phyloP scores from a whole-genome alignment of 2,113 vertebrate species.

The Brevimyrus niger region DNA sequence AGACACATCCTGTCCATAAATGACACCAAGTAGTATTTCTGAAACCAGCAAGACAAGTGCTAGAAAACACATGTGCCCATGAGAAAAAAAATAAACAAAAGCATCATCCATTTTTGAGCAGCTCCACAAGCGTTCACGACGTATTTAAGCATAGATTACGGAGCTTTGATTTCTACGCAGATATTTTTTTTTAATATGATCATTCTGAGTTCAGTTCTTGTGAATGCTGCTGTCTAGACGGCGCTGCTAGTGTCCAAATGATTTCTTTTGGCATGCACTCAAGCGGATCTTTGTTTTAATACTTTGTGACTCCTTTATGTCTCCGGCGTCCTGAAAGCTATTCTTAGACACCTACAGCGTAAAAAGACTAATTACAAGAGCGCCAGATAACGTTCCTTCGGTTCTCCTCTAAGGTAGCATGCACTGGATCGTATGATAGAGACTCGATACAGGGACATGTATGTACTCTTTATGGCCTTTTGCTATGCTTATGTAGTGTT shows the following conservation, averaged over 20 bases:
- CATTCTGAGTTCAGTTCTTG: neutral
- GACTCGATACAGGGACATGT: neutral
- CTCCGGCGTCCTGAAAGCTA: neutral
- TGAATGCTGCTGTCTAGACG: neutral
- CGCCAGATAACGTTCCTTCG: neutral
- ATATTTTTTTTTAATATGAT: neutral
- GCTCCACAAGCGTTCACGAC: neutral
- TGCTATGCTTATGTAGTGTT: neutral
- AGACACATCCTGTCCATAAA: neutral
- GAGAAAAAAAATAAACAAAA: neutral
- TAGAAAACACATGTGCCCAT: neutral
- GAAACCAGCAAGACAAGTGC: neutral
- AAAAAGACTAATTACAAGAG: slow-evolving; percentile 2
- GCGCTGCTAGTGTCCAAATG: neutral
- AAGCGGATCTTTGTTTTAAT: neutral
- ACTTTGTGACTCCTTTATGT: neutral
- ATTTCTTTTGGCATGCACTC: neutral
- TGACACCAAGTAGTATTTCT: neutral
- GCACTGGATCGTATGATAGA: neutral
- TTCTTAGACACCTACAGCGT: neutral
- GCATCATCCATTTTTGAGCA: neutral
- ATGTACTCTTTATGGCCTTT: neutral
- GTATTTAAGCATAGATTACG: neutral
- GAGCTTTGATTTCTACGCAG: neutral
- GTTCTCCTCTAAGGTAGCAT: neutral